Conservation (phyloP, 1,140 invertebrate genomes). For the Caenorhabditis tropicalis region DNA sequence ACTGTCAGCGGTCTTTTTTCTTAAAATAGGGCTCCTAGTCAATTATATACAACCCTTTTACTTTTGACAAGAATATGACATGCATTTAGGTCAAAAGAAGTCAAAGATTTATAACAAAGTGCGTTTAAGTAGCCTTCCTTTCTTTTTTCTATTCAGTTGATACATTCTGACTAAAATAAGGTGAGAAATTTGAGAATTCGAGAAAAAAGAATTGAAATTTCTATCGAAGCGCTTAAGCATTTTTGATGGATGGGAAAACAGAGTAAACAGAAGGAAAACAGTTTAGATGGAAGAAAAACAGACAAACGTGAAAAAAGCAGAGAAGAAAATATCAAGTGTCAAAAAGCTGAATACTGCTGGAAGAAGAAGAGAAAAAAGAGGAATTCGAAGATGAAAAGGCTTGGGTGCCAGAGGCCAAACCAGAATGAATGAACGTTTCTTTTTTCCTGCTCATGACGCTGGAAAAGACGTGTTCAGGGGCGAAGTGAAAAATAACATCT, state of each 20-base stretch:
- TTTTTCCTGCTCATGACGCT: not conserved
- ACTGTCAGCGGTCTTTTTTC: slow-evolving; percentile 22
- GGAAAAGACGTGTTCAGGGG: not conserved
- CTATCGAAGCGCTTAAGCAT: slow-evolving; percentile 15
- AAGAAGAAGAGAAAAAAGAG: not conserved
- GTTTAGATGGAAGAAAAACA: not conserved
- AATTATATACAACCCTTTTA: not conserved
- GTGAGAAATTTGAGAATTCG: slow-evolving; percentile 5
- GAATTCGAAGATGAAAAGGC: not conserved
- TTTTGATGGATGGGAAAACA: slow-evolving; percentile 37
- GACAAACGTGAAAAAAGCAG: not conserved
- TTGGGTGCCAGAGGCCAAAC: not conserved
- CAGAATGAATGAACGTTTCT: slow-evolving; percentile 22
- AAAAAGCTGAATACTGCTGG: slow-evolving; percentile 1
- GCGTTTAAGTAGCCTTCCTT: not conserved
- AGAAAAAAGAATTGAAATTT: no score
- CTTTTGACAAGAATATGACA: not conserved
- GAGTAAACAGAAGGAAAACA: slow-evolving; percentile 24
- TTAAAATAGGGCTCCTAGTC: not conserved
- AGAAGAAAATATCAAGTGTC: slow-evolving; percentile 35
- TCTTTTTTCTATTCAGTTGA: not conserved
- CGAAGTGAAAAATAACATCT: not conserved
- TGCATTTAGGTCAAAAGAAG: not conserved
- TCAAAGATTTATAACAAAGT: not conserved
- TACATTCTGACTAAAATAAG: not conserved